These are phyloP conservation scores for Drosophila testacea DNA, from an alignment of 2,888 invertebrate genomes.

Conservation along the genomic window DNA sequence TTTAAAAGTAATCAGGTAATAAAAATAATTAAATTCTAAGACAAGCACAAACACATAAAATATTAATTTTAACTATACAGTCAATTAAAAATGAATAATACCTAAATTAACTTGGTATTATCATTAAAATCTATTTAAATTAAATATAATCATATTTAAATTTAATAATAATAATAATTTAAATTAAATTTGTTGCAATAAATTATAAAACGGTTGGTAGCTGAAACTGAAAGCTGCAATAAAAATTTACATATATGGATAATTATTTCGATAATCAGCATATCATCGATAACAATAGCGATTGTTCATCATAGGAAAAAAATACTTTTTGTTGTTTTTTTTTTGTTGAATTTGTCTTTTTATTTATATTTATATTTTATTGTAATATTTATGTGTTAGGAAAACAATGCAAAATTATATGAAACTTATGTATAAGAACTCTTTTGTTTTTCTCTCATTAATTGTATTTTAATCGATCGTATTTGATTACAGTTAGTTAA, in stretches of 20 bases:
- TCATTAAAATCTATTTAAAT: too few species aligned
- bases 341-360: constrained; percentile 58
- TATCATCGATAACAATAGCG: not conserved
- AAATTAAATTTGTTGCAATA: too few species aligned
- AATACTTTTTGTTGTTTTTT: not conserved
- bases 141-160: too few species aligned
- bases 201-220: too few species aligned
- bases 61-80: too few species aligned
- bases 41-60: too few species aligned
- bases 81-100: too few species aligned
- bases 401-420: constrained; percentile 77
- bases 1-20: too few species aligned
- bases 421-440: constrained; percentile 74
- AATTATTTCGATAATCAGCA: not conserved
- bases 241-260: not conserved
- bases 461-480: constrained; percentile 39
- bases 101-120: too few species aligned
- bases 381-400: constrained; percentile 69
- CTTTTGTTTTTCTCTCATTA: constrained; percentile 33
- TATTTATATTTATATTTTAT: constrained; percentile 65
- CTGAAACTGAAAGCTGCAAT: not conserved
- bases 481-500: constrained; percentile 67
- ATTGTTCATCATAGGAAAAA: constrained; percentile 1
- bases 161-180: too few species aligned
- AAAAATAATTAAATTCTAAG: too few species aligned